phyloP scores from a whole-genome alignment of 2,113 vertebrate genomes.

The Mormyrus lacerda region DNA sequence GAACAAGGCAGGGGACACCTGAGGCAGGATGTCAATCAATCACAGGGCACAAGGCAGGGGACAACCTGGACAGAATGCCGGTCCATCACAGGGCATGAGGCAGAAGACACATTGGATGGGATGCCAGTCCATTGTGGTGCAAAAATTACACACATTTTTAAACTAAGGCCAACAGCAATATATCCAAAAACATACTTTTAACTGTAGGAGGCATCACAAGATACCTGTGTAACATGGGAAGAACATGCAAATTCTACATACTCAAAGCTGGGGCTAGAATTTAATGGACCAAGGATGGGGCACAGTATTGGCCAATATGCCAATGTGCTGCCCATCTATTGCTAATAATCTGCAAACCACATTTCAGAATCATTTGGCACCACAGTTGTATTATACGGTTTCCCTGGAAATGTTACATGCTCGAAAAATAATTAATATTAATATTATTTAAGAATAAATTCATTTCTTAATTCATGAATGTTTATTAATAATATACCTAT shows the following conservation, averaged over 20 bases:
- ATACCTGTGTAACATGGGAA: not conserved
- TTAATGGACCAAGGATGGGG: not conserved
- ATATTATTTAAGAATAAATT: too few species aligned
- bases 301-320: not conserved
- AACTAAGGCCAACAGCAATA: not conserved
- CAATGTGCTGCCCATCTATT: conserved; percentile 1
- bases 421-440: not conserved
- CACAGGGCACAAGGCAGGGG: not conserved
- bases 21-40: not conserved
- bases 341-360: conserved; percentile 8
- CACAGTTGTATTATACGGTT: not conserved
- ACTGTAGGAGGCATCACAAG: not conserved
- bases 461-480: too few species aligned
- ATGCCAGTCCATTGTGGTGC: not conserved
- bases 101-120: not conserved
- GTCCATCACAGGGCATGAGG: not conserved
- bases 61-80: not conserved
- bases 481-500: not conserved
- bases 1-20: not conserved
- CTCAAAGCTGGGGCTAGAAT: not conserved
- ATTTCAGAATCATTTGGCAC: conserved; percentile 10
- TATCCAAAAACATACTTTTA: not conserved
- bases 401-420: conserved; percentile 3
- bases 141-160: not conserved
- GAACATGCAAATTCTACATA: not conserved